Percentiles rank a stretch among this genome's conserved stretches.
These are phyloP conservation scores for Gonatopus flavifemur DNA, from an alignment of 1,140 invertebrate species.

Conservation along the genomic window DNA sequence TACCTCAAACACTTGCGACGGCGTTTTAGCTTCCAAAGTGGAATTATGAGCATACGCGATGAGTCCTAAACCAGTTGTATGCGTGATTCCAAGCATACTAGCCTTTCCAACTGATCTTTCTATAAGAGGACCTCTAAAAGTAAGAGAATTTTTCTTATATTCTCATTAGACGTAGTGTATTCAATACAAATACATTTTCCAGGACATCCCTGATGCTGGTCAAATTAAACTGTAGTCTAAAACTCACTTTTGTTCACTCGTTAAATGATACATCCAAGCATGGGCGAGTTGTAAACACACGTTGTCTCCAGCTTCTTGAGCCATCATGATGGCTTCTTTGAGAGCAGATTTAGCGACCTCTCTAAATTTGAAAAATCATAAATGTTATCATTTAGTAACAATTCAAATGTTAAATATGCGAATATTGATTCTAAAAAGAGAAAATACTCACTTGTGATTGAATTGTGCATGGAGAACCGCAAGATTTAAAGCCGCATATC, in stretches of 20 bases:
- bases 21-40: slow-evolving; percentile 48
- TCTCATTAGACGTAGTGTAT: slow-evolving; percentile 4
- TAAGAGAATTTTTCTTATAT: not conserved
- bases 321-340: slow-evolving; percentile 81
- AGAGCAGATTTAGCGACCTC: slow-evolving; percentile 76
- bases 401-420: not conserved
- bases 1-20: slow-evolving; percentile 52
- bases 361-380: slow-evolving; percentile 56
- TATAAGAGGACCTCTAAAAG: slow-evolving; percentile 46
- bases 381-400: not conserved
- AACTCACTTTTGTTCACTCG: slow-evolving; percentile 54
- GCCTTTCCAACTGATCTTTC: slow-evolving; percentile 55
- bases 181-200: slow-evolving; percentile 8
- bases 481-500: slow-evolving; percentile 88
- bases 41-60: slow-evolving; percentile 54
- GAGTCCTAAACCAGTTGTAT: slow-evolving; percentile 52
- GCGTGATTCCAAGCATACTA: slow-evolving; percentile 50
- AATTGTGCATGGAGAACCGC: slow-evolving; percentile 86
- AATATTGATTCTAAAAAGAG: not conserved
- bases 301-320: slow-evolving; percentile 85
- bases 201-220: not conserved
- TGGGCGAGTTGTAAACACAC: slow-evolving; percentile 83
- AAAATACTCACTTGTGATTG: slow-evolving; percentile 71
- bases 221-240: slow-evolving; percentile 5
- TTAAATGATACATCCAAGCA: slow-evolving; percentile 76